Base-by-base conservation (phyloP, 2,797 vertebrate species). In the Gephyroberyx darwinii region DNA sequence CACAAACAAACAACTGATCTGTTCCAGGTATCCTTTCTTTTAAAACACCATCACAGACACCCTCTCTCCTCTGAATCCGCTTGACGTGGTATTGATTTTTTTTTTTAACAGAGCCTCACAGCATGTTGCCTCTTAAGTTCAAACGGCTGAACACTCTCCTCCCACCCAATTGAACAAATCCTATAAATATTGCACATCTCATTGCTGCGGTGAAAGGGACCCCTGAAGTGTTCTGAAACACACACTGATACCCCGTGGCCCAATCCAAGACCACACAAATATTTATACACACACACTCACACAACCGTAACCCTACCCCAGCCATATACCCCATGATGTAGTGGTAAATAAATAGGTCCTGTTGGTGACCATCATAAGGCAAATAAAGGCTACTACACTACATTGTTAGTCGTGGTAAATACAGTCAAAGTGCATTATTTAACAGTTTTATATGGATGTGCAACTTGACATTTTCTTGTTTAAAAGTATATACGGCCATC, bases 91-190 rank as follows among this genome's bases (percentile, higher is more conserved):
- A 84, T 81, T 60, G 82, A 85, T 84, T 83, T 65, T 33, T 54
- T 66, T 52, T 62, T 43, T 26, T 26, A 66, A 81, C 69, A 73
- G 52, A 71, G 69, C 58, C 35, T 82, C 65, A 20, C 74, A 80
- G 75, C 65, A 13, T 77, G 66, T 69, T 68, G 75, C 68, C 55
- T 84, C 71, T 78, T 72, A 70, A 59, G 79, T 87, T 85, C 69
- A 82, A 83, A 69, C 4, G 5, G 61, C 71, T 74, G 69, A 77
- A 75, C n/a, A 76, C 67, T 81, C 57, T 53, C 51, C 76, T 60
- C 70, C 69, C 74, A 77, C 73, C 68, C 55, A 83, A 85, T 84
- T 75, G 54, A 79, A 81, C 78, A 79, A 81, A 86, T 84, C 75
- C 75, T 69, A 76, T 84, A 82, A 87, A 84, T 71, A 74, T 69